Base-by-base conservation (phyloP, 2,797 vertebrate genomes). In the Cetoscarus ocellatus region DNA sequence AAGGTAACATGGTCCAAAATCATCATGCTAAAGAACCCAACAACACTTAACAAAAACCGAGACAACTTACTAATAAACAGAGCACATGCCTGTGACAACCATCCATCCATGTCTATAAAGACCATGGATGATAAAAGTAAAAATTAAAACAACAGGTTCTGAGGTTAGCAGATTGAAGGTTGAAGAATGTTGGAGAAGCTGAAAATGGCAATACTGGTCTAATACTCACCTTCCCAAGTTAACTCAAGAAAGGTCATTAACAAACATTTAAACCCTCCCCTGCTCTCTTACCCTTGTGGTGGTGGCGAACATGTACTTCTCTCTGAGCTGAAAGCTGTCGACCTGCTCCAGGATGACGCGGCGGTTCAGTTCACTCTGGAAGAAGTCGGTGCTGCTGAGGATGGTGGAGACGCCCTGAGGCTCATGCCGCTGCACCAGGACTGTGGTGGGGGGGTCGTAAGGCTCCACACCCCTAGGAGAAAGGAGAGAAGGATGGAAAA, bases 281-380 rank as follows among this genome's bases (percentile, higher is more conserved):
- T 13, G 1, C 27, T 3, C 17, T 75, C 96, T 96, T 88, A 99
- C 98, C 96, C 91, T 93, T 7, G 94, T 95, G 80, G 95, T 98
- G 3, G 98, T 99, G 48, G 98, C 98, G 51, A 99, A 99, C 94
- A 99, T 95, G 91, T 99, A 99, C 75, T 98, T 98, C 89, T 98
- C 98, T 55, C 96, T 92, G 60, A 99, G 95, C 90, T 99, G 97
- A 86, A 99, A 99, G 82, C 96, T 98, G 57, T 96, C 95, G 0
- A 96, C 96, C 0, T 96, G 95, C 68, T 98, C 97, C 75, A 99
- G 93, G 80, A 99, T 91, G 10, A 99, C 77, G 1, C 90, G 94
- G 62, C 95, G 96, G 80, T 97, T 96, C 83, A 96, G 95, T 27
- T 95, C 92, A 44, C 95, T 97, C 89, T 99, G 98, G 88, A 99